Evolutionary conservation across 2,797 vertebrate genomes (phyloP).

Genomic region (Acrossocheilus wenchowensis): DNA sequence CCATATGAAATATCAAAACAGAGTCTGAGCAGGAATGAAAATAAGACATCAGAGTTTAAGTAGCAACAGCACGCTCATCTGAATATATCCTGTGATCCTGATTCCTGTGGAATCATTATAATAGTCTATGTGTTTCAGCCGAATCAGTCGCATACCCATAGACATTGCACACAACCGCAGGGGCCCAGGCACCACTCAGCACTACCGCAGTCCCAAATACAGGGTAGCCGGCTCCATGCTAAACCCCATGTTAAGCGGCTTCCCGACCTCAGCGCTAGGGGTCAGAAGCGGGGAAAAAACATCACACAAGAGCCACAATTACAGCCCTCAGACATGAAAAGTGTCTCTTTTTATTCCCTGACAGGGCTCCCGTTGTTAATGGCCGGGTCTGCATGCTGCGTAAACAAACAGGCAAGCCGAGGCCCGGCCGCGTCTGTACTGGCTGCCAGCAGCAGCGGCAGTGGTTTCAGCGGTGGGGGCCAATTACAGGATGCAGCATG

Average conservation of each 20-base stretch:
- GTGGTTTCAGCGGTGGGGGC: conserved; percentile 76
- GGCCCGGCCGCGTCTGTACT: conserved; percentile 62
- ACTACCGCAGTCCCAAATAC: conserved; percentile 76
- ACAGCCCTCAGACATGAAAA: conserved; percentile 83
- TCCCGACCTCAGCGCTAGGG: conserved; percentile 71
- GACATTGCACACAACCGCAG: conserved; percentile 70
- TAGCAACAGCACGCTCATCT: conserved; percentile 68
- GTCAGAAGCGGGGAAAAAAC: conserved; percentile 77
- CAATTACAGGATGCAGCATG: conserved; percentile 77
- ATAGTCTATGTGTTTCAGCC: conserved; percentile 67
- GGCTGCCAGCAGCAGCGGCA: conserved; percentile 73
- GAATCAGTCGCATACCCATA: conserved; percentile 68
- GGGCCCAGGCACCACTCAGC: conserved; percentile 64
- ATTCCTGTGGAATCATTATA: conserved; percentile 72
- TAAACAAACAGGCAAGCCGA: conserved; percentile 78
- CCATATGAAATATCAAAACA: conserved; percentile 51
- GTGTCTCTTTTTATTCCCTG: conserved; percentile 81
- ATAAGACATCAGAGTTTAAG: conserved; percentile 57
- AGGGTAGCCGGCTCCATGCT: conserved; percentile 68
- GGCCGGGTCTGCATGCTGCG: conserved; percentile 72
- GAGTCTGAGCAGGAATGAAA: conserved; percentile 47
- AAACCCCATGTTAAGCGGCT: conserved; percentile 73
- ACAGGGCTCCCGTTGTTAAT: conserved; percentile 81
- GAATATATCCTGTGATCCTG: conserved; percentile 68
- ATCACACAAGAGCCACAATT: conserved; percentile 84